These are phyloP conservation scores for Plectropomus leopardus DNA, from an alignment of 2,113 vertebrate species.

Conservation along the genomic window DNA sequence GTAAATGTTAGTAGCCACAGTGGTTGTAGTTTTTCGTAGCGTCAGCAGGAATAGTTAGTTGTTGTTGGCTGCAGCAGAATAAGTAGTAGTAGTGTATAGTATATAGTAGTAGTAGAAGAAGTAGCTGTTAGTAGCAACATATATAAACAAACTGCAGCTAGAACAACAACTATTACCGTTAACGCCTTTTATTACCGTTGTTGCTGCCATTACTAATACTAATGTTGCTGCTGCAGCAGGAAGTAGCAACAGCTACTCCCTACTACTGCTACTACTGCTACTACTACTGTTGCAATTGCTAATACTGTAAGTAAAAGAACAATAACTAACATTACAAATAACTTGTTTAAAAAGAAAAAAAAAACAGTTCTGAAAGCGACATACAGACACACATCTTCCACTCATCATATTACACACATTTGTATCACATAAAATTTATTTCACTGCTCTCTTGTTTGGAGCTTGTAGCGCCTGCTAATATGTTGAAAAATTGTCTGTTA, in stretches of 20 bases:
- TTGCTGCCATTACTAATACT: too few species aligned
- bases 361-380: neutral
- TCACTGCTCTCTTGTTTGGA: neutral
- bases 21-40: too few species aligned
- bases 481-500: neutral
- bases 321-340: too few species aligned
- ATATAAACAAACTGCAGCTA: too few species aligned
- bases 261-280: too few species aligned
- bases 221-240: too few species aligned
- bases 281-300: too few species aligned
- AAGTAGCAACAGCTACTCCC: too few species aligned
- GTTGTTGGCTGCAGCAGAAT: neutral
- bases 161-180: too few species aligned
- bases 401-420: neutral
- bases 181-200: too few species aligned
- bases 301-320: too few species aligned
- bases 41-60: neutral
- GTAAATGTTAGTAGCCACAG: too few species aligned
- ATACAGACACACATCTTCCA: neutral
- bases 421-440: neutral
- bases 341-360: neutral
- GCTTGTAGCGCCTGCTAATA: neutral
- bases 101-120: neutral
- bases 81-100: neutral
- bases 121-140: neutral